A percentile compares a stretch with the other conserved stretches of the same genome.
Evolutionary conservation across 2,888 invertebrate genomes (phyloP).

Genomic region (Nudaria mundana): DNA sequence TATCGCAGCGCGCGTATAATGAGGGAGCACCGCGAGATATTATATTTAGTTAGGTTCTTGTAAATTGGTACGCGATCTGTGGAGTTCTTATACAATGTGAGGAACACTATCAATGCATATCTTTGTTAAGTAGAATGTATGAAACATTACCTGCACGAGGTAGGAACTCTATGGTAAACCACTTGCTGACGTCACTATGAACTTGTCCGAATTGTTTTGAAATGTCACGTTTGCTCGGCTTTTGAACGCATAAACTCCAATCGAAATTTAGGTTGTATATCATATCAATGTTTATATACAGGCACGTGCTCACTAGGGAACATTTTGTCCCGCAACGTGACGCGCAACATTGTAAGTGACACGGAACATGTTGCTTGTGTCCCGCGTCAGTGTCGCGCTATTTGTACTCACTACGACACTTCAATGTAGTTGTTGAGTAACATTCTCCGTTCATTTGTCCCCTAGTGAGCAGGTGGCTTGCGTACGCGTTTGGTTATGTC

Average conservation of each 20-base stretch:
- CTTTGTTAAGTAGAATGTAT: constrained; percentile 36
- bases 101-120: constrained; percentile 37
- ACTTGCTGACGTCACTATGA: constrained; percentile 7
- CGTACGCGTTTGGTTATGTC: no score
- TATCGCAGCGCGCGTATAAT: constrained; percentile 16
- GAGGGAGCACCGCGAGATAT: constrained; percentile 12
- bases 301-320: no score
- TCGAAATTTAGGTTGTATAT: constrained; percentile 29
- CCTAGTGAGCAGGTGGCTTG: no score
- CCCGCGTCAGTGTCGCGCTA: no score
- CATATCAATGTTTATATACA: constrained; percentile 26
- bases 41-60: constrained; percentile 13
- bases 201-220: constrained; percentile 14
- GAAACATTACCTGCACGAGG: constrained; percentile 27
- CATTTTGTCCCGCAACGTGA: no score
- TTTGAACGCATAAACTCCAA: constrained; percentile 34
- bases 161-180: constrained; percentile 27
- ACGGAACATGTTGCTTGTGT: no score
- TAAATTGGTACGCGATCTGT: constrained; percentile 1
- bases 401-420: no score
- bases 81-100: constrained; percentile 34
- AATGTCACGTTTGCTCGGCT: constrained; percentile 15
- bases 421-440: no score
- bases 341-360: no score
- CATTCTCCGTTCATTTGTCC: no score